Evolutionary conservation across 2,113 vertebrate species (phyloP).

Genomic region (Felis catus): DNA sequence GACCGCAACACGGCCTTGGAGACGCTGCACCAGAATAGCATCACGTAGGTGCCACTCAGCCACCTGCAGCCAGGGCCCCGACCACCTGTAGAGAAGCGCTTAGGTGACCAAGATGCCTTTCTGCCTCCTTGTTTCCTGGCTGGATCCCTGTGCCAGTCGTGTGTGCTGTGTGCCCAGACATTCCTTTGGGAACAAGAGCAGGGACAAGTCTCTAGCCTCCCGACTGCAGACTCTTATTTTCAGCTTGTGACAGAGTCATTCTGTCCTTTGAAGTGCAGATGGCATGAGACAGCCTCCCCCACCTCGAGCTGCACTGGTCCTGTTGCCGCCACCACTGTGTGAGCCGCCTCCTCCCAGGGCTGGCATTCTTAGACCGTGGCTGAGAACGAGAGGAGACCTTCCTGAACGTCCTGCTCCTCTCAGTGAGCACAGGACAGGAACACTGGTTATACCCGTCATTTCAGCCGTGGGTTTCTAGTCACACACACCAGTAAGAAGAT

Average conservation of each 20-base stretch:
- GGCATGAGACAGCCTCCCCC: not conserved
- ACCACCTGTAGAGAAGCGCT: not conserved
- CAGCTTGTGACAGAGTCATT: not conserved
- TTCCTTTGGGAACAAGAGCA: not conserved
- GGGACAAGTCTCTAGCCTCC: not conserved
- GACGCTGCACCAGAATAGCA: conserved; percentile 99
- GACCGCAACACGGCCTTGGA: conserved; percentile 97
- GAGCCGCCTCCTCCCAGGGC: not conserved
- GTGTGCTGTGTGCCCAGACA: not conserved
- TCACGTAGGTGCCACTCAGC: conserved; percentile 90
- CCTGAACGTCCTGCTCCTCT: not conserved
- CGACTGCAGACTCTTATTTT: not conserved
- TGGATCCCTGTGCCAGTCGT: not conserved
- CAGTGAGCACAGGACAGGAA: not conserved
- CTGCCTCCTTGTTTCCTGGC: not conserved
- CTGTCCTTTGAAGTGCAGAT: not conserved
- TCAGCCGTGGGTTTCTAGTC: not conserved
- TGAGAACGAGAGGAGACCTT: not conserved
- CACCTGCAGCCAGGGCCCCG: not conserved
- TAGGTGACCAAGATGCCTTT: no score
- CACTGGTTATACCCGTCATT: not conserved
- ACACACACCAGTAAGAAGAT: not conserved
- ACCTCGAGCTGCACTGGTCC: no score
- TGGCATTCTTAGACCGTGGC: not conserved
- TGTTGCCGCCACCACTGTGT: no score